Evolutionary conservation across 2,888 invertebrate species (phyloP).

Genomic region (Plemyria rubiginata): DNA sequence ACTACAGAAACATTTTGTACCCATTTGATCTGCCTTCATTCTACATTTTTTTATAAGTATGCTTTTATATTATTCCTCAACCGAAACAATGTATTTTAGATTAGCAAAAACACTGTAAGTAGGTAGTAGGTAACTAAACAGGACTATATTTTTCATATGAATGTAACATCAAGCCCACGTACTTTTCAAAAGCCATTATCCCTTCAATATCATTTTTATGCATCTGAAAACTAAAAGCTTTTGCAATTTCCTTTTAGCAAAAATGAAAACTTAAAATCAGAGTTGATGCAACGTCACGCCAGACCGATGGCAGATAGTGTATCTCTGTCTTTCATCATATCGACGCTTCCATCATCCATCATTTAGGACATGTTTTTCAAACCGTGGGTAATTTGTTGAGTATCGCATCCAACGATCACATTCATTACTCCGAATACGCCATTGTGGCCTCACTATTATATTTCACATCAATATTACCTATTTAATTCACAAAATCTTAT

Average conservation of each 20-base stretch:
- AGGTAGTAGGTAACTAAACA: not conserved
- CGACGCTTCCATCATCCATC: constrained; percentile 76
- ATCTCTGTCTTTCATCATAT: constrained; percentile 75
- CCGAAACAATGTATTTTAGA: no score
- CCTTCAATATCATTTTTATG: constrained; percentile 21
- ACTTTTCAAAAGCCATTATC: constrained; percentile 6
- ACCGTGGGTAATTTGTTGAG: constrained; percentile 71
- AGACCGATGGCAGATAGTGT: constrained; percentile 57
- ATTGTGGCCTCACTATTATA: constrained; percentile 18
- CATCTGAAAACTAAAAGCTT: constrained; percentile 32
- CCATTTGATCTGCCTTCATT: no score
- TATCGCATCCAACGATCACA: constrained; percentile 73
- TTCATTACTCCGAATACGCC: constrained; percentile 73
- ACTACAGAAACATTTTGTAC: no score
- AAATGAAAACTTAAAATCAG: constrained; percentile 35
- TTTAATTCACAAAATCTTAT: not conserved
- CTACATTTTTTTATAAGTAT: no score
- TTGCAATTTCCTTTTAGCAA: constrained; percentile 31
- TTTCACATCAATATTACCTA: not conserved
- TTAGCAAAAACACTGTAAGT: not conserved
- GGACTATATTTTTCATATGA: not conserved
- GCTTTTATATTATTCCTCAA: no score
- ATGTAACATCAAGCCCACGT: not conserved
- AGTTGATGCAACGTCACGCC: constrained; percentile 33
- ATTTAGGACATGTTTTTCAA: constrained; percentile 79